phyloP scores from a whole-genome alignment of 2,888 invertebrate genomes.

The Lymantria monacha region DNA sequence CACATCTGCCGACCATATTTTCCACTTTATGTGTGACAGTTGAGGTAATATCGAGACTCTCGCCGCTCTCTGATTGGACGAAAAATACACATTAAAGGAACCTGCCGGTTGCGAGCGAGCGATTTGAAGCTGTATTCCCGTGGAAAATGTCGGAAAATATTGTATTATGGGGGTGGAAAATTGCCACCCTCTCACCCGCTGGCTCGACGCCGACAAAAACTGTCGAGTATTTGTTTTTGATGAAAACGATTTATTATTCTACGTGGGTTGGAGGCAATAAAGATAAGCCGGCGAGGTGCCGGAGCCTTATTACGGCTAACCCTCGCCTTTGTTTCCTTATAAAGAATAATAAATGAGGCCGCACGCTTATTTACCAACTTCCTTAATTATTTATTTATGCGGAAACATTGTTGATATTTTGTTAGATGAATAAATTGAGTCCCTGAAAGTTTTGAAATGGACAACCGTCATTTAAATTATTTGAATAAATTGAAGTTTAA shows the following conservation, averaged over 20 bases:
- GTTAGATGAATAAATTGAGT: conserved; percentile 53
- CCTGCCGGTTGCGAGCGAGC: conserved; percentile 79
- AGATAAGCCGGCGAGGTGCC: conserved; percentile 83
- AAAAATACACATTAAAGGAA: conserved; percentile 84
- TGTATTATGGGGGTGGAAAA: conserved; percentile 83
- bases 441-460: conserved; percentile 30
- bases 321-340: conserved; percentile 83
- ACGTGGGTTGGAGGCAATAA: conserved; percentile 83
- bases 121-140: conserved; percentile 82
- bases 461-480: conserved; percentile 11
- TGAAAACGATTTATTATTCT: conserved; percentile 83
- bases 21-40: conserved; percentile 84
- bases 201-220: conserved; percentile 82
- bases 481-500: neutral
- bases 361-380: conserved; percentile 80
- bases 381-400: conserved; percentile 81
- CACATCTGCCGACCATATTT: conserved; percentile 83
- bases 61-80: conserved; percentile 83
- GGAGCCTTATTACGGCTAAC: conserved; percentile 83
- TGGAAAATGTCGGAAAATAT: conserved; percentile 83
- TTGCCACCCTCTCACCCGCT: conserved; percentile 79
- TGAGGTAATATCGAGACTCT: conserved; percentile 84
- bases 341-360: conserved; percentile 83
- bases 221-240: conserved; percentile 84
- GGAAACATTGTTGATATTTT: conserved; percentile 75